Percentiles rank a stretch among this genome's conserved stretches.
Conservation (phyloP, 2,113 vertebrate genomes). For the Bambusicola thoracicus region DNA sequence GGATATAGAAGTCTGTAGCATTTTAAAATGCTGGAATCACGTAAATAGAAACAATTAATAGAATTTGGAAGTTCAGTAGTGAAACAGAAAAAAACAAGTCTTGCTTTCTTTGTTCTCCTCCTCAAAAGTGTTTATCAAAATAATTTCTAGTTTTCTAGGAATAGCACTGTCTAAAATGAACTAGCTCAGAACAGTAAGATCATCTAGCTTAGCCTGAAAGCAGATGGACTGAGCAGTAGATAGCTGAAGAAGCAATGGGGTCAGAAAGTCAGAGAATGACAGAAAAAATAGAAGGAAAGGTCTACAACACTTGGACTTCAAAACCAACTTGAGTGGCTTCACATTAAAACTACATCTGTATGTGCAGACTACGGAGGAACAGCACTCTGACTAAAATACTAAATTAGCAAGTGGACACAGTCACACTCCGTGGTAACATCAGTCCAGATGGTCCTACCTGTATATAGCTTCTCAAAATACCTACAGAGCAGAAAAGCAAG, state of each 20-base stretch:
- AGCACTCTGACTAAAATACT: neutral
- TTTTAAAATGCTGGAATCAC: neutral
- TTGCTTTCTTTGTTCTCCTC: neutral
- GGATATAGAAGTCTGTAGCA: neutral
- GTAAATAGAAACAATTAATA: neutral
- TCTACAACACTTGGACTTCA: neutral
- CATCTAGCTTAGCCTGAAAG: neutral
- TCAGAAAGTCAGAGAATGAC: neutral
- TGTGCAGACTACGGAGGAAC: neutral
- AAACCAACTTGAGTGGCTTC: neutral
- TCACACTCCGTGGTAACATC: neutral
- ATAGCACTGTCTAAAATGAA: neutral
- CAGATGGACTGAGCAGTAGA: neutral
- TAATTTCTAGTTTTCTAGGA: neutral
- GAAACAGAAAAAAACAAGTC: neutral
- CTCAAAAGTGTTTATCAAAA: neutral
- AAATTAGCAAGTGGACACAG: neutral
- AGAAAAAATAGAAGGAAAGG: neutral
- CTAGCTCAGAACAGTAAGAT: neutral
- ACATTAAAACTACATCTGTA: neutral
- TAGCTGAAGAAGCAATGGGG: neutral
- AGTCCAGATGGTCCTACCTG: neutral
- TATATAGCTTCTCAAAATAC: slow-evolving; percentile 22
- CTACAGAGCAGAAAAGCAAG: slow-evolving; percentile 14
- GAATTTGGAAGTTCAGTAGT: neutral